Evolutionary conservation across 1,140 invertebrate genomes (phyloP).

Genomic region (Hestina assimilis): DNA sequence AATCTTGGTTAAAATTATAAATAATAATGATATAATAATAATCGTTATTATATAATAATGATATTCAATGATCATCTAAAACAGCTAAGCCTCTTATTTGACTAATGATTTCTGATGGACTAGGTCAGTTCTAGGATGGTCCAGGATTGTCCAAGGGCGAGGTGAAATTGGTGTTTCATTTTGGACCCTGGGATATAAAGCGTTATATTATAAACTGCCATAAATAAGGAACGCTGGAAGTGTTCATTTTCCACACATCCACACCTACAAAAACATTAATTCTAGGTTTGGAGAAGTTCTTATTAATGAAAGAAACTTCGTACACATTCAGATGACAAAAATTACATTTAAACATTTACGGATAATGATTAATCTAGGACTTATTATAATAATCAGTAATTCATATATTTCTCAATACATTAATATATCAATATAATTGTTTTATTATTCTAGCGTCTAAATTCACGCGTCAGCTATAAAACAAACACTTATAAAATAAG

Average conservation of each 20-base stretch:
- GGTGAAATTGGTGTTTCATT: slow-evolving; percentile 66
- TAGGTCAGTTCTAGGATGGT: slow-evolving; percentile 45
- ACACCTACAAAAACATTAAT: slow-evolving; percentile 17
- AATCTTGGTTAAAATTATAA: neutral
- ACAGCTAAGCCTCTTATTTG: slow-evolving; percentile 28
- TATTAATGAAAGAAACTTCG: slow-evolving; percentile 19
- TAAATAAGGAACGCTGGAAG: slow-evolving; percentile 21
- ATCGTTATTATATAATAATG: slow-evolving; percentile 13
- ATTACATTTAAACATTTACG: slow-evolving; percentile 37
- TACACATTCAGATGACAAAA: slow-evolving; percentile 25
- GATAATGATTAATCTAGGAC: slow-evolving; percentile 33
- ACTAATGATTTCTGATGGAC: slow-evolving; percentile 38
- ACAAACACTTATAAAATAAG: slow-evolving; percentile 73
- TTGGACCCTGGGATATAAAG: slow-evolving; percentile 69
- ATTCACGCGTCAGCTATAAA: slow-evolving; percentile 49
- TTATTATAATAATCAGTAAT: slow-evolving; percentile 47
- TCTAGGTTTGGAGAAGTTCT: slow-evolving; percentile 14
- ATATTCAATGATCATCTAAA: slow-evolving; percentile 20
- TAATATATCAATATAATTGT: slow-evolving; percentile 32
- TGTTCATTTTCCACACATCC: slow-evolving; percentile 13
- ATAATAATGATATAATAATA: slow-evolving; percentile 2
- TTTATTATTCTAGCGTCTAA: slow-evolving; percentile 47
- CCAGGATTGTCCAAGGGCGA: slow-evolving; percentile 70
- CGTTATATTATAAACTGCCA: slow-evolving; percentile 16
- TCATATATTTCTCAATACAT: slow-evolving; percentile 38